Percentiles rank a stretch among this genome's conserved stretches.
phyloP scores from a whole-genome alignment of 2,888 invertebrate genomes.

The Chrysina gloriosa region DNA sequence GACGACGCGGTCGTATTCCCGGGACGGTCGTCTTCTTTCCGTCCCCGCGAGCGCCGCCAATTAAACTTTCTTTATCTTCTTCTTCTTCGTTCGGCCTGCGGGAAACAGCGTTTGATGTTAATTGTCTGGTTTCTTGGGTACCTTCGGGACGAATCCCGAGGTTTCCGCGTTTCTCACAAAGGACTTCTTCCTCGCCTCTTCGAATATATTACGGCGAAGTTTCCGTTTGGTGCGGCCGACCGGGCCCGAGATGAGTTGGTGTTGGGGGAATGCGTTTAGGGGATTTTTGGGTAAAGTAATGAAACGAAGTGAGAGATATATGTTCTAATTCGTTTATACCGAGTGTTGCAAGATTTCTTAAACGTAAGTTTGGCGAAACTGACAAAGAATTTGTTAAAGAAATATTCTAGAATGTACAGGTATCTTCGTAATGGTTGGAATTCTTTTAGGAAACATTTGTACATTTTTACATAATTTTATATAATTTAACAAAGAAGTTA shows the following conservation, averaged over 20 bases:
- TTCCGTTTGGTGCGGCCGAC: too few species aligned
- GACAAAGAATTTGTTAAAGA: too few species aligned
- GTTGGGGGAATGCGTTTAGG: too few species aligned
- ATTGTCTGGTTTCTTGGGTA: constrained; percentile 25
- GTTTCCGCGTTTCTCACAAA: constrained; percentile 9
- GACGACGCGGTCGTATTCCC: not conserved
- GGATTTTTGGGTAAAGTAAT: too few species aligned
- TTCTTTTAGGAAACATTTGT: too few species aligned
- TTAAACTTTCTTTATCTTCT: constrained; percentile 32
- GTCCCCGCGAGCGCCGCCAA: constrained; percentile 34
- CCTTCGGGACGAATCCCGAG: constrained; percentile 20
- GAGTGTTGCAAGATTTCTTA: not conserved
- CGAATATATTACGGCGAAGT: too few species aligned
- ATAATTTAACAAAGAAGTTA: too few species aligned
- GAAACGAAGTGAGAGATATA: not conserved
- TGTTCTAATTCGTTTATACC: not conserved
- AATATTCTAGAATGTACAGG: too few species aligned
- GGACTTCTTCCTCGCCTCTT: not conserved
- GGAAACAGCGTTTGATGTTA: constrained; percentile 31
- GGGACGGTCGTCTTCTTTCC: constrained; percentile 35
- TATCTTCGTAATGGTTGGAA: too few species aligned
- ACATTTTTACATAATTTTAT: too few species aligned
- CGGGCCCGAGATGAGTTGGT: too few species aligned
- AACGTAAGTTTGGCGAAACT: not conserved
- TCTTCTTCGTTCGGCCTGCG: constrained; percentile 15